A percentile compares a stretch with the other conserved stretches of the same genome.
These are phyloP conservation scores for Hemithea aestivaria DNA, from an alignment of 2,888 invertebrate genomes.

Conservation along the genomic window DNA sequence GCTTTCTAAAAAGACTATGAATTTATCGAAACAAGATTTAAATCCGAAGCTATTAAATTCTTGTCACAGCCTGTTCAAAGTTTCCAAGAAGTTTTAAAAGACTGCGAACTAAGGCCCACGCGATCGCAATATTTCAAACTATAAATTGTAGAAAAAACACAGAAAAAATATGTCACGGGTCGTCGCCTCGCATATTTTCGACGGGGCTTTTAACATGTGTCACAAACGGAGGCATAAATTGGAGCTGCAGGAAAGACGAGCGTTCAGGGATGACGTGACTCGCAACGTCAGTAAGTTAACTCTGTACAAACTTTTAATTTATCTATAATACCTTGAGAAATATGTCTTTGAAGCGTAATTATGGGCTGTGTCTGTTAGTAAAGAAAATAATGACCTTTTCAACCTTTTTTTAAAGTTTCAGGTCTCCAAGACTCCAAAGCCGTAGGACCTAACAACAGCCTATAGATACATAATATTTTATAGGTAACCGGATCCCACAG, in stretches of 20 bases:
- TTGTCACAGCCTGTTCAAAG: constrained; percentile 9
- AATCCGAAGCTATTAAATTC: constrained; percentile 10
- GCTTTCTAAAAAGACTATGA: too few species aligned
- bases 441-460: too few species aligned
- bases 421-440: too few species aligned
- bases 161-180: constrained; percentile 48
- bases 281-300: constrained; percentile 8
- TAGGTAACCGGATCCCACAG: too few species aligned
- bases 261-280: constrained; percentile 14
- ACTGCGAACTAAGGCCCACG: constrained; percentile 20
- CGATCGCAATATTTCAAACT: constrained; percentile 28
- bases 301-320: too few species aligned
- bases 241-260: constrained; percentile 38
- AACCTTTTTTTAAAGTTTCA: too few species aligned
- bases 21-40: too few species aligned
- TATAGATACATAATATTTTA: too few species aligned
- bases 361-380: too few species aligned
- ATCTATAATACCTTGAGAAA: too few species aligned
- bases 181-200: constrained; percentile 48
- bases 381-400: too few species aligned
- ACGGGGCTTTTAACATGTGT: constrained; percentile 58
- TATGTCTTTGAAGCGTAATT: too few species aligned
- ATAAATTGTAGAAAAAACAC: constrained; percentile 26
- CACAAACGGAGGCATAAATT: constrained; percentile 52
- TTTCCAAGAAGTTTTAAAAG: constrained; percentile 20